Base-by-base conservation (phyloP, 2,888 invertebrate species). In the Dynastes maya region DNA sequence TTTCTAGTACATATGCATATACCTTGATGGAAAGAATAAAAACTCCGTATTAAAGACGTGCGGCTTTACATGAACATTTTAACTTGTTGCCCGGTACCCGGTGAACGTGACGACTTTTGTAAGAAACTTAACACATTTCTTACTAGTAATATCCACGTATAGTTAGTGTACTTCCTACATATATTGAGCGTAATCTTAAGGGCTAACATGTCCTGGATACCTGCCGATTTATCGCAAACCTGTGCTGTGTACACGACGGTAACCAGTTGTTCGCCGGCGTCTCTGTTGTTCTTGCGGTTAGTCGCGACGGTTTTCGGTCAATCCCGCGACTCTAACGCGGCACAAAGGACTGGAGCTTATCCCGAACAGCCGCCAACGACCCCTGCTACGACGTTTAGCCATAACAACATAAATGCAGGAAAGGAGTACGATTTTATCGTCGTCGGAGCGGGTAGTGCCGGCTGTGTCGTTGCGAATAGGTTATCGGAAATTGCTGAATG, bases 371-470 rank as follows among this genome's bases (percentile, higher is more conserved):
- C 32, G 45, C 37, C 58, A 55, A 40, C 71, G 16, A 71, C 71
- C 37, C 29, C 71, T 22, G 58, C 72, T 16, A 58, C 72, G 61
- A 70, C 79, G 70, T 71, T 63, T 27, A 70, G 16, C 72, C 72
- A 72, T 65, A 75, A 79, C 53, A 77, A 49, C 76, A 63, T 82
- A 82, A 72, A 72, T 40, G 72, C 58, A 16, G 40, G 80, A 76
- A 8, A 78, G 81, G 89, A 90, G 67, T 92, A 88, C 84, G 93
- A 93, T 83, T 94, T 92, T 82, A 91, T 93, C 77, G 88, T 92
- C 71, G 91, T 93, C 51, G 93, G 93, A 22, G 93, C 92, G 0
- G 94, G 94, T 0, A 93, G 93, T 4, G 93, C 93, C 0, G 94
- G 93, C 0, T 93, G 93, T 84, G 93, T 93, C 37, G 84, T 93